Conservation (phyloP, 2,888 invertebrate species). For the Drosophila melanosoma region DNA sequence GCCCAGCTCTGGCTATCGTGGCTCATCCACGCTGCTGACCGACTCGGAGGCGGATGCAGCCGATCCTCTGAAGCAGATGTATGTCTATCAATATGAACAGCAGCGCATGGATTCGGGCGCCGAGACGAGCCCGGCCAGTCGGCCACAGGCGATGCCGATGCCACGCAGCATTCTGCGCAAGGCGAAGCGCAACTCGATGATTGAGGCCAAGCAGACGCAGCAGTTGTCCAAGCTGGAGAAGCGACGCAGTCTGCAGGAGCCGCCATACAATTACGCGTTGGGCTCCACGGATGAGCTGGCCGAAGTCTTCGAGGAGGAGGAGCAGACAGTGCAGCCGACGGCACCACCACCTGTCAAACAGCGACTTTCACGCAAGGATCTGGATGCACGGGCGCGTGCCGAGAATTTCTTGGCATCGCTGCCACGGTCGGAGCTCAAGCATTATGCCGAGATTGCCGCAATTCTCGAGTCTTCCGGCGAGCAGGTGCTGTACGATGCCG, state of each 20-base stretch:
- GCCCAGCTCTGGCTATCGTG: slow-evolving; percentile 93
- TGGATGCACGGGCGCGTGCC: slow-evolving; percentile 84
- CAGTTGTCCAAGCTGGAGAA: slow-evolving; percentile 86
- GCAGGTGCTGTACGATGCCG: slow-evolving; percentile 83
- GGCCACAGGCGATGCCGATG: slow-evolving; percentile 88
- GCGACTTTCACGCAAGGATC: slow-evolving; percentile 83
- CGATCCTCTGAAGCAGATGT: slow-evolving; percentile 87
- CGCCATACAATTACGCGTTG: slow-evolving; percentile 86
- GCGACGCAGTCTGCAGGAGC: slow-evolving; percentile 91
- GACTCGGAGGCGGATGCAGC: slow-evolving; percentile 87
- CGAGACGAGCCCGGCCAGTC: slow-evolving; percentile 81
- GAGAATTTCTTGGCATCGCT: slow-evolving; percentile 84
- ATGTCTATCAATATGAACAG: slow-evolving; percentile 92
- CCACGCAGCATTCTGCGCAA: slow-evolving; percentile 83
- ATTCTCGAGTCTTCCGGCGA: slow-evolving; percentile 83
- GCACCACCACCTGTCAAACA: slow-evolving; percentile 69
- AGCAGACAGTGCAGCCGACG: slow-evolving; percentile 34
- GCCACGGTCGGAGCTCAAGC: slow-evolving; percentile 85
- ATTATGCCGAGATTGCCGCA: slow-evolving; percentile 85
- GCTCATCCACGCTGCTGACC: slow-evolving; percentile 92
- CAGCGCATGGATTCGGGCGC: slow-evolving; percentile 88
- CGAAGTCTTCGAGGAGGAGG: slow-evolving; percentile 84
- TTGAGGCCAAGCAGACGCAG: slow-evolving; percentile 87
- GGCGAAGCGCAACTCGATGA: slow-evolving; percentile 91
- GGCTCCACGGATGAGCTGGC: slow-evolving; percentile 82